Evolutionary conservation across 2,797 vertebrate genomes (phyloP).

Genomic region (Pempheris klunzingeri): DNA sequence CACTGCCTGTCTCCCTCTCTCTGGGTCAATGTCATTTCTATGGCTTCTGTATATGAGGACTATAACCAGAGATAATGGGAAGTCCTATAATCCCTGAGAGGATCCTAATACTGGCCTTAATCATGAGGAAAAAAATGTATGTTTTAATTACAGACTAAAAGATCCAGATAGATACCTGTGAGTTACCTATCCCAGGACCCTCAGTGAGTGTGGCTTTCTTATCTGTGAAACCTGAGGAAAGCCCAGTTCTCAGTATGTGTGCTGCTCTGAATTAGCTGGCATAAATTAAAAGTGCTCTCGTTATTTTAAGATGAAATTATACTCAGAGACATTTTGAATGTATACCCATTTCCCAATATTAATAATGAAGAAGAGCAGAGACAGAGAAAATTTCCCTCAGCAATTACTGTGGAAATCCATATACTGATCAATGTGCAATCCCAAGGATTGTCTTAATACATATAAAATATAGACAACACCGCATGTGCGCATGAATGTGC

Average conservation of each 20-base stretch:
- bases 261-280: slow-evolving; percentile 39
- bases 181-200: slow-evolving; percentile 58
- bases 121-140: slow-evolving; percentile 79
- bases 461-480: slow-evolving; percentile 83
- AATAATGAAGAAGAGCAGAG: slow-evolving; percentile 86
- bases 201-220: slow-evolving; percentile 57
- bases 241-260: slow-evolving; percentile 22
- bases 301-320: slow-evolving; percentile 76
- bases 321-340: slow-evolving; percentile 75
- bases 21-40: slow-evolving; percentile 75
- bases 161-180: slow-evolving; percentile 77
- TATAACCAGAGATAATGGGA: slow-evolving; percentile 83
- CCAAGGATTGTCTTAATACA: slow-evolving; percentile 87
- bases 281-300: slow-evolving; percentile 65
- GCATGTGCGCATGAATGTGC: slow-evolving; percentile 74
- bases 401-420: slow-evolving; percentile 89
- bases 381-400: slow-evolving; percentile 83
- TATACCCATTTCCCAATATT: slow-evolving; percentile 86
- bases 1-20: slow-evolving; percentile 51
- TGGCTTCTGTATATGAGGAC: slow-evolving; percentile 74
- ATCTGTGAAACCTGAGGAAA: slow-evolving; percentile 69
- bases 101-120: slow-evolving; percentile 82
- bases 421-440: slow-evolving; percentile 88
- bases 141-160: slow-evolving; percentile 85
- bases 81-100: slow-evolving; percentile 81